Conservation (phyloP, 2,797 vertebrate species). For the Podarcis siculus region DNA sequence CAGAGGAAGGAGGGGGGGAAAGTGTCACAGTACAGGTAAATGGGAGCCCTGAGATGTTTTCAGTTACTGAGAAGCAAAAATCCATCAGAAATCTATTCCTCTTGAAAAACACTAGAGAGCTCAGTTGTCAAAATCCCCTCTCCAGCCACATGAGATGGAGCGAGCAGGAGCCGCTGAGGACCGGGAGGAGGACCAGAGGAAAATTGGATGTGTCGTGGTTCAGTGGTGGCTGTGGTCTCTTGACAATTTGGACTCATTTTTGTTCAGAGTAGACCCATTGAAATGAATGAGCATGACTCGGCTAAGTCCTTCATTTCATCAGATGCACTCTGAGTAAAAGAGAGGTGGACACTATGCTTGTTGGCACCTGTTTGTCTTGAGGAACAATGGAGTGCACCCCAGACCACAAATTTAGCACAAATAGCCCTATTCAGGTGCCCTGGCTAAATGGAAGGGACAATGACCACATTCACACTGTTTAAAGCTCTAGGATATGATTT, state of each 20-base stretch:
- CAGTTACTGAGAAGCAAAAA: slow-evolving; percentile 42
- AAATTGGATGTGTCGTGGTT: not conserved
- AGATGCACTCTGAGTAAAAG: no score
- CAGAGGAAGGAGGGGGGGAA: slow-evolving; percentile 34
- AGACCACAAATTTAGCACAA: no score
- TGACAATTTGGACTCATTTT: not conserved
- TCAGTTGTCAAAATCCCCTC: slow-evolving; percentile 7
- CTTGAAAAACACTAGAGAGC: slow-evolving; percentile 53
- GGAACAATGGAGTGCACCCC: no score
- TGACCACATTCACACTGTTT: no score
- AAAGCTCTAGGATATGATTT: no score
- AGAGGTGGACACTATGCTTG: no score
- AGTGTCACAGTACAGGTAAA: slow-evolving; percentile 50
- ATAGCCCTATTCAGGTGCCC: no score
- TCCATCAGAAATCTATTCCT: slow-evolving; percentile 51
- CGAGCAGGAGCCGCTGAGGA: not conserved
- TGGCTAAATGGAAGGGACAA: no score
- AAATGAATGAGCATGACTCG: no score
- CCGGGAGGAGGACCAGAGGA: not conserved
- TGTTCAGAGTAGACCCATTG: no score
- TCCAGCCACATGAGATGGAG: not conserved
- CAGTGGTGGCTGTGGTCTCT: not conserved
- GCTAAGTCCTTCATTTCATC: no score
- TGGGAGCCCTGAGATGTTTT: slow-evolving; percentile 53
- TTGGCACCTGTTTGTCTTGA: no score